Conservation (phyloP, 2,888 invertebrate genomes). For the Marronus borbonicus region DNA sequence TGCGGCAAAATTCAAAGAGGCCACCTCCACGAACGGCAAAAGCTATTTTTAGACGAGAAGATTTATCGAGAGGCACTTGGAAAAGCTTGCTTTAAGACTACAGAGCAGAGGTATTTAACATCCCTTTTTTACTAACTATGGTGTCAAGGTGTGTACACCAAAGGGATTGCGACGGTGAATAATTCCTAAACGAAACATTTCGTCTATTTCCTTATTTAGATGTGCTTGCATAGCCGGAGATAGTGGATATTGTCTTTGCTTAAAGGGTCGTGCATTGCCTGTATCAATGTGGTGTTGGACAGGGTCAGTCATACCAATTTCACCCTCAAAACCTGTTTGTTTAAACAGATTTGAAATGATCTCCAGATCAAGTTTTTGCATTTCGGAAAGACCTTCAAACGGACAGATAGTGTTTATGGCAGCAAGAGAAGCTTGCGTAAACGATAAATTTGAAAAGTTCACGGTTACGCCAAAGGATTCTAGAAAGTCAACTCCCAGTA, state of each 20-base stretch:
- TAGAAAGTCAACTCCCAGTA: neutral
- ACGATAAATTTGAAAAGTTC: neutral
- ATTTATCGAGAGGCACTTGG: no score
- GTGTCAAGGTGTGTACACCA: neutral
- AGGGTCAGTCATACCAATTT: neutral
- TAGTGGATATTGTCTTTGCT: neutral
- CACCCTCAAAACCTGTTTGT: neutral
- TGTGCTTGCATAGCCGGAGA: neutral
- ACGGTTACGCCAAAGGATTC: neutral
- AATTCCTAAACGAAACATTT: neutral
- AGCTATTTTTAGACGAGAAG: no score
- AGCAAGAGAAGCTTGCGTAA: neutral
- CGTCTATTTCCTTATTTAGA: neutral
- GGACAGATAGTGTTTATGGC: neutral
- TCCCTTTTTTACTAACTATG: neutral
- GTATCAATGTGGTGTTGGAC: neutral
- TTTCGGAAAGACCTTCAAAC: neutral
- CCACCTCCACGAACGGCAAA: no score
- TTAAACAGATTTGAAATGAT: neutral
- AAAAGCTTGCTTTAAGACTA: no score
- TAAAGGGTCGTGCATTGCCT: no score
- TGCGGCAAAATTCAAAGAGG: no score
- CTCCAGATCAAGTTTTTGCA: neutral
- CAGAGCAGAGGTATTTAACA: no score
- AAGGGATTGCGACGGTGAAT: neutral